Conservation (phyloP, 1,140 invertebrate genomes). For the Brachionus paranguensis region DNA sequence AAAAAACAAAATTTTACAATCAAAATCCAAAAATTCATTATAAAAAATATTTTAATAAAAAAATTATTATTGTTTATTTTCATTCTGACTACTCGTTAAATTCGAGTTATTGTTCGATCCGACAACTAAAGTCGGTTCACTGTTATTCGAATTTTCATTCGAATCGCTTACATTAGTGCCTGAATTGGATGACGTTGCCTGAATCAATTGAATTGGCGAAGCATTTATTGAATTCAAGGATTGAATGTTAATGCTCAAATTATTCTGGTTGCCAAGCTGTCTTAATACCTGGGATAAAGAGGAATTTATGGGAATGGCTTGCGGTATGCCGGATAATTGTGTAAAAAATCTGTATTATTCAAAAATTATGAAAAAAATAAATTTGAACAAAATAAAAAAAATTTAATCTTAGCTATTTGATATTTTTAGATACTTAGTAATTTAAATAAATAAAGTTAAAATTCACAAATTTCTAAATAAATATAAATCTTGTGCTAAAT, state of each 20-base stretch:
- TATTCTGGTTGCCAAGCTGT: neutral
- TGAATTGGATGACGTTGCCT: neutral
- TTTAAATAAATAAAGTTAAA: no score
- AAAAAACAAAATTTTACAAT: neutral
- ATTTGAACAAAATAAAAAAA: no score
- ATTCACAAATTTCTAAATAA: no score
- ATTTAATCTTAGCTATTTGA: no score
- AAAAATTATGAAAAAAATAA: no score
- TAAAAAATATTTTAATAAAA: neutral
- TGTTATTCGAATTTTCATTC: neutral
- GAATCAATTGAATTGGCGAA: neutral
- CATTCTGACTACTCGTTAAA: constrained; percentile 5
- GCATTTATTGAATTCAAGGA: neutral
- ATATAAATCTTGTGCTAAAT: no score
- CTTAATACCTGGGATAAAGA: constrained; percentile 21
- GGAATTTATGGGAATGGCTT: constrained; percentile 24
- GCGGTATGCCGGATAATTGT: neutral
- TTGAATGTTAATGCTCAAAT: constrained; percentile 4
- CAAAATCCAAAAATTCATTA: neutral
- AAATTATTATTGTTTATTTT: neutral
- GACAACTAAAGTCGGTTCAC: neutral
- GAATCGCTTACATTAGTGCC: neutral
- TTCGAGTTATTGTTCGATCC: neutral
- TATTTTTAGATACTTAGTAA: no score
- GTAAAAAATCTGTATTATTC: no score